Percentiles rank a stretch among this genome's conserved stretches.
phyloP scores from a whole-genome alignment of 2,888 invertebrate species.

The Melitaea athalia region DNA sequence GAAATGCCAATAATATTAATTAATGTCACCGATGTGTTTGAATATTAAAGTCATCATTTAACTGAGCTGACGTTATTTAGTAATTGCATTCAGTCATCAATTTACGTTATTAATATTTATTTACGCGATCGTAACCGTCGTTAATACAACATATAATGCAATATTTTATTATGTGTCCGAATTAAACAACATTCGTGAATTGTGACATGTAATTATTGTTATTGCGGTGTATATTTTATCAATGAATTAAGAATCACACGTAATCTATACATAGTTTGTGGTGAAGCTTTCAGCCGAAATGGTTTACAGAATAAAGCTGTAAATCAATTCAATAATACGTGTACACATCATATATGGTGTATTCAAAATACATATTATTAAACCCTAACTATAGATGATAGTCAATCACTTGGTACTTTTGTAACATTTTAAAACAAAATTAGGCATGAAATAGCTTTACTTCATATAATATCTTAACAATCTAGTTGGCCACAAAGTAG shows the following conservation, averaged over 20 bases:
- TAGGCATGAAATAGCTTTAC: too few relatives aligned
- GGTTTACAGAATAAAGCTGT: neutral
- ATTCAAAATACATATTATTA: neutral
- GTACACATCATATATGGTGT: neutral
- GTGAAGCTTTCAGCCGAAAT: neutral
- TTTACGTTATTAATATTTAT: slow-evolving; percentile 29
- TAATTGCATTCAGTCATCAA: slow-evolving; percentile 30
- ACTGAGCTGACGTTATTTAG: slow-evolving; percentile 31
- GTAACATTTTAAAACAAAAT: too few relatives aligned
- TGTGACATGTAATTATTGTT: slow-evolving; percentile 9
- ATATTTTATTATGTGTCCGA: slow-evolving; percentile 15
- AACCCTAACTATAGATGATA: too few relatives aligned
- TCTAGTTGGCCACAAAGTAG: too few relatives aligned
- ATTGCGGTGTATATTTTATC: slow-evolving; percentile 1
- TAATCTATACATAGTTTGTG: neutral
- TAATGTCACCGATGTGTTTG: slow-evolving; percentile 31
- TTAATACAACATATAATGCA: slow-evolving; percentile 22
- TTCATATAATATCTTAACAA: too few relatives aligned
- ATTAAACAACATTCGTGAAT: slow-evolving; percentile 7
- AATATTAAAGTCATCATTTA: slow-evolving; percentile 35
- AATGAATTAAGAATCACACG: slow-evolving; percentile 6
- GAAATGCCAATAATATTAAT: slow-evolving; percentile 36
- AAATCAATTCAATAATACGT: neutral
- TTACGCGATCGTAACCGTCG: slow-evolving; percentile 17
- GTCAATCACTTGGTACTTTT: too few relatives aligned